These are phyloP conservation scores for Bucorvus abyssinicus DNA, from an alignment of 2,797 vertebrate species.

Conservation along the genomic window DNA sequence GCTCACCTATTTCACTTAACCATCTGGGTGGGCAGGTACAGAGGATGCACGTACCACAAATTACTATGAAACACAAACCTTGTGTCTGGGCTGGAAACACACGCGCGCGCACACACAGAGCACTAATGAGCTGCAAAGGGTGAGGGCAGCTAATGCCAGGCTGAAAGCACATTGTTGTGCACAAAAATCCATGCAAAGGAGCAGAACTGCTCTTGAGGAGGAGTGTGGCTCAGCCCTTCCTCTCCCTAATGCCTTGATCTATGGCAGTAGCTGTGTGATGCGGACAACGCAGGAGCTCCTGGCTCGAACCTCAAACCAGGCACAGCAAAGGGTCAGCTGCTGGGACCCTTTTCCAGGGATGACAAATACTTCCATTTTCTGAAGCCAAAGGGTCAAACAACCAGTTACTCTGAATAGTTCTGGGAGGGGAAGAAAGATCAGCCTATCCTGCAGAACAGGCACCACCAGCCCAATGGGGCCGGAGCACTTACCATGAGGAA, in stretches of 20 bases:
- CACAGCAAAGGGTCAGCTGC: background rate
- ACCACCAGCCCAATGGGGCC: fast-evolving
- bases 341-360: background rate
- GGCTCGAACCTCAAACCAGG: background rate
- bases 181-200: fast-evolving
- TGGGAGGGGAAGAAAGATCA: background rate
- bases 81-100: background rate
- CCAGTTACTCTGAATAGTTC: background rate
- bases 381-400: background rate
- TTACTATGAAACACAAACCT: background rate
- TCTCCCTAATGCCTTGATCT: fast-evolving
- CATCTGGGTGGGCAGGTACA: background rate
- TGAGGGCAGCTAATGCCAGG: background rate
- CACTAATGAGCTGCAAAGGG: background rate
- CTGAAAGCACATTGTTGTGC: background rate
- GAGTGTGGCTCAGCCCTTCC: background rate
- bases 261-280: fast-evolving
- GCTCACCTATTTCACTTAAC: background rate
- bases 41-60: background rate
- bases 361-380: background rate
- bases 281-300: fast-evolving
- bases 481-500: fast-evolving
- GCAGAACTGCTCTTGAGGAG: background rate
- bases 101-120: too few species aligned
- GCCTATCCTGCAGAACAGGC: fast-evolving